phyloP scores from a whole-genome alignment of 2,888 invertebrate genomes.

The Deilephila porcellus region DNA sequence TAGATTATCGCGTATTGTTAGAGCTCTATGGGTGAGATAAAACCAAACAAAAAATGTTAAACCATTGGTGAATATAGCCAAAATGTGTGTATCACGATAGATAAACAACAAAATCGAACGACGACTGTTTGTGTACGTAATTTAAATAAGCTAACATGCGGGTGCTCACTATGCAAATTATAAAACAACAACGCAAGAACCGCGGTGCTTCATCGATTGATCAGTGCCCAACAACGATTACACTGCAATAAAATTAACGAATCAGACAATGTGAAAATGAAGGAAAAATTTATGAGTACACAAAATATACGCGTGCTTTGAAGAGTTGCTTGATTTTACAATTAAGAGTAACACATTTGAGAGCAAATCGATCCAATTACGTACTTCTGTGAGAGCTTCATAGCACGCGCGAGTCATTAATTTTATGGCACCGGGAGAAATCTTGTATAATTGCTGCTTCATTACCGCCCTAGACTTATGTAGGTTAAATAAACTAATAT shows the following conservation, averaged over 20 bases:
- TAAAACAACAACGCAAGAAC: constrained; percentile 56
- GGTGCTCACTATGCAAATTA: constrained; percentile 63
- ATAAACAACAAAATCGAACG: constrained; percentile 38
- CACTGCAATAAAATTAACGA: constrained; percentile 69
- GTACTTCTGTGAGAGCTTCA: constrained; percentile 51
- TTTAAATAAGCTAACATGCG: constrained; percentile 57
- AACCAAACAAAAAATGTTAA: constrained; percentile 41
- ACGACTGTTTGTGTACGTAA: constrained; percentile 41
- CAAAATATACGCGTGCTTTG: constrained; percentile 7
- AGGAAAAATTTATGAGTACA: constrained; percentile 4
- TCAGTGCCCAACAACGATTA: constrained; percentile 66
- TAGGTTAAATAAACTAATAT: constrained; percentile 38
- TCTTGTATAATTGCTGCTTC: constrained; percentile 69
- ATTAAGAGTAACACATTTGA: constrained; percentile 63
- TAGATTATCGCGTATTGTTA: constrained; percentile 42
- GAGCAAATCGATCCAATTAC: constrained; percentile 74
- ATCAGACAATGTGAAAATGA: constrained; percentile 50
- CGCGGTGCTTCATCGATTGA: constrained; percentile 53
- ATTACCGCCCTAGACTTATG: constrained; percentile 47
- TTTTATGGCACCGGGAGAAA: constrained; percentile 71
- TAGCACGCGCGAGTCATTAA: constrained; percentile 67
- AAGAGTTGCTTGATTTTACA: constrained; percentile 44
- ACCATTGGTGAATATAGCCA: constrained; percentile 42
- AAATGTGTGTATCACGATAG: constrained; percentile 49
- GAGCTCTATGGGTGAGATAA: constrained; percentile 39